Percentiles rank a stretch among this genome's conserved stretches.
Evolutionary conservation across 2,113 vertebrate species (phyloP).

Genomic region (Globicephala melas): DNA sequence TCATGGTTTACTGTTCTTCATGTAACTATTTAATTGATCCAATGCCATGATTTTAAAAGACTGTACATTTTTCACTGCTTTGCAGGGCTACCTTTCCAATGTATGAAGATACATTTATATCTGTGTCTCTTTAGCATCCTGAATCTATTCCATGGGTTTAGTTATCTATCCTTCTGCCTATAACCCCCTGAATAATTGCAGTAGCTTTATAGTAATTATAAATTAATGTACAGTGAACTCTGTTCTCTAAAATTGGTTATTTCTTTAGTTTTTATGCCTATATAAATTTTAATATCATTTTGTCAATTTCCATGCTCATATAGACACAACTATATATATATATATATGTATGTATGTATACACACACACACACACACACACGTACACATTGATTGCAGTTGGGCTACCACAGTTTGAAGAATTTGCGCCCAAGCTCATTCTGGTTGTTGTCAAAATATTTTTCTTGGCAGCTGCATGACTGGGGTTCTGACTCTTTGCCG

Average conservation of each 20-base stretch:
- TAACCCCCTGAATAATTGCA: neutral
- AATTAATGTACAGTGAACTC: neutral
- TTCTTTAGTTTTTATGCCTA: neutral
- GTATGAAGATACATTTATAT: neutral
- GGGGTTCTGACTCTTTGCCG: neutral
- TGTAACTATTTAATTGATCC: neutral
- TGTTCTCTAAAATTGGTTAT: neutral
- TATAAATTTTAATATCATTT: neutral
- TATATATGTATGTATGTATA: neutral
- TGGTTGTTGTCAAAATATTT: neutral
- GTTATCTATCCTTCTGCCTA: neutral
- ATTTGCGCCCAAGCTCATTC: neutral
- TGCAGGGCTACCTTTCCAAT: neutral
- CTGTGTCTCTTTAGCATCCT: neutral
- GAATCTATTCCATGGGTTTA: neutral
- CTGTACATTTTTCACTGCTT: neutral
- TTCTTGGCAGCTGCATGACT: neutral
- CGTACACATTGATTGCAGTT: neutral
- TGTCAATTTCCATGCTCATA: neutral
- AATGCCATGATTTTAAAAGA: neutral
- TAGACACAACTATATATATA: neutral
- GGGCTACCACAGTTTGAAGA: neutral
- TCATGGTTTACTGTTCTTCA: neutral
- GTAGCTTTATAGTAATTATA: neutral
- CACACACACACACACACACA: neutral